Conservation (phyloP, 2,113 vertebrate species). For the Alosa alosa region DNA sequence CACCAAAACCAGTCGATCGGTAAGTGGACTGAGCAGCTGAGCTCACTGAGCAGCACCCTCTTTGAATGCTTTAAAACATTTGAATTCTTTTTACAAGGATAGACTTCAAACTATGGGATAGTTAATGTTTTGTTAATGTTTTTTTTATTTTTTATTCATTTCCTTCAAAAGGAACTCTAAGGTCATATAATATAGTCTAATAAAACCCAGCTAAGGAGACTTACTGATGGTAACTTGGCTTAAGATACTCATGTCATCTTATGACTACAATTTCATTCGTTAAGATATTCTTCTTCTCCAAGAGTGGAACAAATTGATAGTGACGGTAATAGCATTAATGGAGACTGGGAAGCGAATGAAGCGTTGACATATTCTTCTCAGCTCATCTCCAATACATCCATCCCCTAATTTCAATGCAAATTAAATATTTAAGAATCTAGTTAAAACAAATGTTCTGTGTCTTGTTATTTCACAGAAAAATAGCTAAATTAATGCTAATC, state of each 20-base stretch:
- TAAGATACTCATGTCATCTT: too few relatives aligned
- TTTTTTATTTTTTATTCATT: neutral
- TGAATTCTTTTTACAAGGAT: slow-evolving; percentile 61
- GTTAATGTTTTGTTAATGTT: neutral
- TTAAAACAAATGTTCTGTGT: neutral
- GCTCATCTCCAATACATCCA: neutral
- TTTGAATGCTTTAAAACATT: slow-evolving; percentile 17
- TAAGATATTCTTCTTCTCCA: neutral
- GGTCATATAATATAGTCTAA: too few relatives aligned
- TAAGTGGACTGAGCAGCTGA: neutral
- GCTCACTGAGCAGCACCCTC: slow-evolving; percentile 8
- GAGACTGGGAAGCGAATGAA: neutral
- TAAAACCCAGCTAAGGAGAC: too few relatives aligned
- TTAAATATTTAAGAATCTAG: neutral
- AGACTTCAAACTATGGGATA: slow-evolving; percentile 64
- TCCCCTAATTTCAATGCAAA: neutral
- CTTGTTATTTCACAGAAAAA: neutral
- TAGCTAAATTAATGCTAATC: neutral
- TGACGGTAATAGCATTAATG: neutral
- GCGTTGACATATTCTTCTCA: neutral
- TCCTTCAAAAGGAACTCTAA: neutral
- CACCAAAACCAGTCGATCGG: neutral
- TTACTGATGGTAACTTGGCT: too few relatives aligned
- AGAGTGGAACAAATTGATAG: neutral
- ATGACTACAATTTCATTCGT: neutral